Evolutionary conservation across 1,140 invertebrate species (phyloP), one percentile per base, ranked within the genome.

Genomic region (Rhyzopertha dominica): DNA sequence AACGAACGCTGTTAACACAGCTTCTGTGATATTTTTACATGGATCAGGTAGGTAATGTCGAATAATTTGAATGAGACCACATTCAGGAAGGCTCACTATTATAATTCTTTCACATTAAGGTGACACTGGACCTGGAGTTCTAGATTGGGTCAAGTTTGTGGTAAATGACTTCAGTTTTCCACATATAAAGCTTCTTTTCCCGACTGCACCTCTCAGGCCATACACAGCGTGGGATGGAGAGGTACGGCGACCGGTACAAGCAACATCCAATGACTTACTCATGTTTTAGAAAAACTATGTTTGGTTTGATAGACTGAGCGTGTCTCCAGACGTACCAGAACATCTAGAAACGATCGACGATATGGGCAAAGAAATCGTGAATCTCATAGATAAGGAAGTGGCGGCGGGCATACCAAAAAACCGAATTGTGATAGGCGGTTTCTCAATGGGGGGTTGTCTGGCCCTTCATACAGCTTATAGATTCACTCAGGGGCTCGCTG

Each of bases 391-490:
- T 43, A 63, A 72, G 26, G 82, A 86, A 72, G 67, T 81, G 32
- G 63, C 73, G 13, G 53, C 53, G 42, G 82, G 82, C 3, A 80
- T 85, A 51, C 75, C 80, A 1, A 55, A 68, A 9, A 74, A 75
- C 42, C 72, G 78, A 59, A 86, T 87, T 49, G 69, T 85, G 43
- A 63, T 87, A 35, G 80, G 76, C 75, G 84, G 84, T 5, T 85
- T 87, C 61, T 86, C 84, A 23, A 87, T 86, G 82, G 84, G 84
- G 20, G 84, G 84, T 10, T 76, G 79, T 1, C 58, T 86, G 45
- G 73, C 84, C 1, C 55, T 85, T 7, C 80, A 88, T 50, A 63
- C 79, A 14, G 80, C 72, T 2, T 87, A 79, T 45, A 72, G 76
- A 59, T 76, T 76, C 49, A 69, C 74, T 22, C 70, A 69, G 12